A percentile compares a stretch with the other conserved stretches of the same genome.
Conservation (phyloP, 2,888 invertebrate genomes). For the Harpagoxenus sublaevis region DNA sequence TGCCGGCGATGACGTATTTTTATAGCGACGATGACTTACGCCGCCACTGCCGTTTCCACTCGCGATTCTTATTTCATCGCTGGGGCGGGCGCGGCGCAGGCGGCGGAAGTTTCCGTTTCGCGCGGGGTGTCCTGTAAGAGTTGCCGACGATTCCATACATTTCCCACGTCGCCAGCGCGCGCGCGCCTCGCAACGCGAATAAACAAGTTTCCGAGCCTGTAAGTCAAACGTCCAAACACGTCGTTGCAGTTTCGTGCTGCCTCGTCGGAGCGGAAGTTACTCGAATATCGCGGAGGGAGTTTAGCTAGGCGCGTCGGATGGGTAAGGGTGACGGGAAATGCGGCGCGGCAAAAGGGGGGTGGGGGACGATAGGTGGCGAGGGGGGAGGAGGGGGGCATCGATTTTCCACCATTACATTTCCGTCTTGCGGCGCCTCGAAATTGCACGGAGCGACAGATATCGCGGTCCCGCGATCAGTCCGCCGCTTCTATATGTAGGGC, state of each 20-base stretch:
- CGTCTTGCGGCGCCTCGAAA: constrained; percentile 40
- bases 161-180: constrained; percentile 52
- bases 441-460: constrained; percentile 59
- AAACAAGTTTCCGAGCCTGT: constrained; percentile 66
- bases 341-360: background rate
- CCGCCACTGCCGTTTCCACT: constrained; percentile 30
- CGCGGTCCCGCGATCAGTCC: constrained; percentile 30
- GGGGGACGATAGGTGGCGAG: background rate
- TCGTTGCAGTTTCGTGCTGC: constrained; percentile 63
- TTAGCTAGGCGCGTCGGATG: constrained; percentile 49
- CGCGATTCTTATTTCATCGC: constrained; percentile 50
- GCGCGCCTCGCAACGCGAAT: constrained; percentile 64
- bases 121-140: constrained; percentile 33
- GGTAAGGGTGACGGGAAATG: constrained; percentile 30
- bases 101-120: constrained; percentile 47
- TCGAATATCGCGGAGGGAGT: constrained; percentile 57
- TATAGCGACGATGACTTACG: constrained; percentile 54
- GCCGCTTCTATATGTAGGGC: constrained; percentile 57
- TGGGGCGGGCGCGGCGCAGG: background rate
- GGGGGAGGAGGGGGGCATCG: constrained; percentile 23
- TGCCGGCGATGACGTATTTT: constrained; percentile 53
- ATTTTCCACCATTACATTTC: constrained; percentile 60
- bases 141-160: constrained; percentile 57
- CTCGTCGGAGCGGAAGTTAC: constrained; percentile 62
- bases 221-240: constrained; percentile 71